Percentiles rank a stretch among this genome's conserved stretches.
Conservation (phyloP, 2,113 vertebrate genomes). For the Anhinga anhinga region DNA sequence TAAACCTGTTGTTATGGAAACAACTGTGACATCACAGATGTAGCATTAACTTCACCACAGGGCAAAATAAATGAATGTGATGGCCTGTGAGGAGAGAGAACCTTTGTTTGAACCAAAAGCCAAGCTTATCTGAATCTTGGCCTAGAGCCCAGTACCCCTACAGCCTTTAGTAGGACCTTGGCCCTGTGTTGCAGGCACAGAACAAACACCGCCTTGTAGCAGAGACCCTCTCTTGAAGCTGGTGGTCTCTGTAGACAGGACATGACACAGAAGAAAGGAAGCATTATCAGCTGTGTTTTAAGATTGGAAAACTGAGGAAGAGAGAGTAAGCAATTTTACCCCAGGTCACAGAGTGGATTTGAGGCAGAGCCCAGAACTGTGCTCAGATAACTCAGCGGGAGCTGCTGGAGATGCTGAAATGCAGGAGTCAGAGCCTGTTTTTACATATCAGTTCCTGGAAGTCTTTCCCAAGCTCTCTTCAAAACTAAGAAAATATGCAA, state of each 20-base stretch:
- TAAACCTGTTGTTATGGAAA: constrained; percentile 43
- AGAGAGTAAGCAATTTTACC: not conserved
- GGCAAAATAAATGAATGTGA: constrained; percentile 50
- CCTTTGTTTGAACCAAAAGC: constrained; percentile 57
- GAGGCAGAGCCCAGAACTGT: constrained; percentile 7
- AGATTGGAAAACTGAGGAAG: not conserved
- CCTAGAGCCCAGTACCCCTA: not conserved
- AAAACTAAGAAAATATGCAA: constrained; percentile 22
- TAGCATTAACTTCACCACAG: constrained; percentile 47
- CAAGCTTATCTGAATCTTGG: constrained; percentile 25
- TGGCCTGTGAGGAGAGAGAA: constrained; percentile 41
- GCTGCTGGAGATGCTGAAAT: constrained; percentile 32
- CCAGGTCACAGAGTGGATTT: not conserved
- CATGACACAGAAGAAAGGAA: not conserved
- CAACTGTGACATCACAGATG: constrained; percentile 44
- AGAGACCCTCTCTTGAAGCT: not conserved
- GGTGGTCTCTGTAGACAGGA: not conserved
- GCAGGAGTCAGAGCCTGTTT: not conserved
- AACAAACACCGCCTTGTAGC: not conserved
- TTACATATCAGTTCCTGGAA: constrained; percentile 32
- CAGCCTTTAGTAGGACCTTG: not conserved
- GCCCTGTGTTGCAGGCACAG: not conserved
- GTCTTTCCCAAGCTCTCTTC: constrained; percentile 17
- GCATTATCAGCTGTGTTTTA: not conserved
- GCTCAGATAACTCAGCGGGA: not conserved